Evolutionary conservation across 2,797 vertebrate genomes (phyloP), one percentile per base, ranked within the genome.

Genomic region (Lemur catta): DNA sequence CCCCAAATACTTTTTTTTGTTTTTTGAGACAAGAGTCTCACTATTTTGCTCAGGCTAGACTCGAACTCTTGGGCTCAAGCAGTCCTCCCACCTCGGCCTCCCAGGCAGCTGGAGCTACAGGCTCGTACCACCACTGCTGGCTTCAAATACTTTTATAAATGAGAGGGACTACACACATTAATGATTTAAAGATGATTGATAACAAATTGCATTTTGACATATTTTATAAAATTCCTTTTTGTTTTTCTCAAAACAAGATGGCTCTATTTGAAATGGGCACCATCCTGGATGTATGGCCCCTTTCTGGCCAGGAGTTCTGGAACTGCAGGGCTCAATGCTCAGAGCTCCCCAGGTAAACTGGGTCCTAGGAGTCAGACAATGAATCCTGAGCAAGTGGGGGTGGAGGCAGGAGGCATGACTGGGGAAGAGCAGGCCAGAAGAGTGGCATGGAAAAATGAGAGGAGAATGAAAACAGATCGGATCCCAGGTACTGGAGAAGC

Each of bases 71-170:
- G 33, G 63, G 15, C 33, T 65, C 63, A n/a, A n/a, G 63, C 33
- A n/a, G 15, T 65, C 33, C 63, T 65, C 7, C 33, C 1, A 3
- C 63, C 63, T 65, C 14, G n/a, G 63, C 33, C 63, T 65, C 33
- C 63, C 33, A 2, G 18, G 26, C n/a, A 65, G 24, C 33, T 65
- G 33, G 63, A n/a, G 65, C 63, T 65, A 65, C 17, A 65, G 63
- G 63, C 33, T n/a, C 7, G 8, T 18, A 18, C 17, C 63, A n/a
- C 63, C 4, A 4, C 17, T 18, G 1, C 33, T 65, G 63, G 33
- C 17, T 65, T 89, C 33, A 76, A 84, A 89, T 92, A 46, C 35
- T 63, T 82, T 87, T 80, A 80, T 61, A 65, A 91, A 78, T 93
- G 30, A 84, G 11, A 33, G 74, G 2, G 48, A 65, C 84, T 87